A percentile compares a stretch with the other conserved stretches of the same genome.
Evolutionary conservation across 2,888 invertebrate species (phyloP).

Genomic region (Nudaria mundana): DNA sequence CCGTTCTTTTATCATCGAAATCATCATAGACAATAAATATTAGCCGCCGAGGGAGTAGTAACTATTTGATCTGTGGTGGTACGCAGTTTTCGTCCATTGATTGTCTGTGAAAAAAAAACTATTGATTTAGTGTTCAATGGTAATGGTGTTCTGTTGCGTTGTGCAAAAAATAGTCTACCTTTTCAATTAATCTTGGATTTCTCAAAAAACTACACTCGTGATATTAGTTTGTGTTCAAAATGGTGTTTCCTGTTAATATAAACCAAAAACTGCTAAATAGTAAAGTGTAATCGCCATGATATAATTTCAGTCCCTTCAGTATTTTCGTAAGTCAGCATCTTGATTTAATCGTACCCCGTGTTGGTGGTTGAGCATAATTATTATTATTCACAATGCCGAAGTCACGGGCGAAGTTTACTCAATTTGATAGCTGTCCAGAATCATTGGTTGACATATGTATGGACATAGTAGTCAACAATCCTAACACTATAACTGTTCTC

Average conservation of each 20-base stretch:
- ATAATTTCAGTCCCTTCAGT: slow-evolving; percentile 30
- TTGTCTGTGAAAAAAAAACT: slow-evolving; percentile 1
- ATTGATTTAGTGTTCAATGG: no score
- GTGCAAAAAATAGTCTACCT: slow-evolving; percentile 21
- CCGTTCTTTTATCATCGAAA: no score
- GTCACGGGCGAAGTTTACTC: slow-evolving; percentile 45
- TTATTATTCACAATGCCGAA: slow-evolving; percentile 47
- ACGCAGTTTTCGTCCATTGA: no score
- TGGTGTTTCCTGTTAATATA: slow-evolving; percentile 11
- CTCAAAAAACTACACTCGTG: no score
- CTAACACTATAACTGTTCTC: slow-evolving; percentile 81
- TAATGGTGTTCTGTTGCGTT: slow-evolving; percentile 39
- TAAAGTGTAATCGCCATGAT: slow-evolving; percentile 33
- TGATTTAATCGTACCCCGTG: slow-evolving; percentile 27
- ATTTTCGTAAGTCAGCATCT: slow-evolving; percentile 39
- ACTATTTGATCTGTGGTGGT: no score
- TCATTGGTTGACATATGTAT: slow-evolving; percentile 83
- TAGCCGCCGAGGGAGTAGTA: no score
- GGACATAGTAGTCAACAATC: slow-evolving; percentile 82
- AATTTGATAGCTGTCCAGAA: slow-evolving; percentile 75
- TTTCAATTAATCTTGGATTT: no score
- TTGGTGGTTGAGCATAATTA: no score
- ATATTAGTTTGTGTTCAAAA: slow-evolving; percentile 4
- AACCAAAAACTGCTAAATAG: slow-evolving; percentile 5
- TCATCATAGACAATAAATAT: no score